Percentiles rank a stretch among this genome's conserved stretches.
phyloP scores from a whole-genome alignment of 2,888 invertebrate genomes.

The Danaus chrysippus region DNA sequence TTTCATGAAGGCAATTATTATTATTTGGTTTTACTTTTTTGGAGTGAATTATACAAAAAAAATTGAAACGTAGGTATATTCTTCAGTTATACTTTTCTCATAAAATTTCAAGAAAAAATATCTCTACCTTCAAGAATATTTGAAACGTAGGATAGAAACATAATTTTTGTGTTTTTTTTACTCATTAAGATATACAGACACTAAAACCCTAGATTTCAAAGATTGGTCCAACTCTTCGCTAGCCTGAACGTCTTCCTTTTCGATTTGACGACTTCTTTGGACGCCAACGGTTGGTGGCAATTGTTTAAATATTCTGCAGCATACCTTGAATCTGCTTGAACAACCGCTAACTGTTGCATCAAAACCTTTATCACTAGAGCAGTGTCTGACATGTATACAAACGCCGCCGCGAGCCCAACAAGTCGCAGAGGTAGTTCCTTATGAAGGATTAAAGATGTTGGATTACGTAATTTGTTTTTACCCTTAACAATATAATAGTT shows the following conservation, averaged over 20 bases:
- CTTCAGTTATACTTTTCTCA: no score
- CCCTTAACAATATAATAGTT: background rate
- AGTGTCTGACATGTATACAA: constrained; percentile 45
- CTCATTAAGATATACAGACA: background rate
- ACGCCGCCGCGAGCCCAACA: constrained; percentile 58
- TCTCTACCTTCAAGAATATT: no score
- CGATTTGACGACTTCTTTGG: constrained; percentile 21
- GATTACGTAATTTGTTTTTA: no score
- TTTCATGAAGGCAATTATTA: no score
- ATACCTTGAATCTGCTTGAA: constrained; percentile 42
- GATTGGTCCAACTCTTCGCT: constrained; percentile 1
- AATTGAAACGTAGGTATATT: no score
- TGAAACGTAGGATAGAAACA: no score
- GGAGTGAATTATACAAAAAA: no score
- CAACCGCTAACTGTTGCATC: constrained; percentile 49
- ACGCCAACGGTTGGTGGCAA: constrained; percentile 37
- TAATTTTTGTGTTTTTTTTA: no score
- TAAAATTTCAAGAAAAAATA: no score
- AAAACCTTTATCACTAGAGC: constrained; percentile 36
- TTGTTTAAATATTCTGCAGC: constrained; percentile 41
- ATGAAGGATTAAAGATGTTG: background rate
- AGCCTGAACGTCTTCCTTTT: constrained; percentile 19
- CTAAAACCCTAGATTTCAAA: constrained; percentile 1
- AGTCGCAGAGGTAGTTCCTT: constrained; percentile 44
- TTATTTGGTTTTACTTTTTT: no score